Conservation (phyloP, 1,140 invertebrate species). For the Pseudobourletiella spinata region DNA sequence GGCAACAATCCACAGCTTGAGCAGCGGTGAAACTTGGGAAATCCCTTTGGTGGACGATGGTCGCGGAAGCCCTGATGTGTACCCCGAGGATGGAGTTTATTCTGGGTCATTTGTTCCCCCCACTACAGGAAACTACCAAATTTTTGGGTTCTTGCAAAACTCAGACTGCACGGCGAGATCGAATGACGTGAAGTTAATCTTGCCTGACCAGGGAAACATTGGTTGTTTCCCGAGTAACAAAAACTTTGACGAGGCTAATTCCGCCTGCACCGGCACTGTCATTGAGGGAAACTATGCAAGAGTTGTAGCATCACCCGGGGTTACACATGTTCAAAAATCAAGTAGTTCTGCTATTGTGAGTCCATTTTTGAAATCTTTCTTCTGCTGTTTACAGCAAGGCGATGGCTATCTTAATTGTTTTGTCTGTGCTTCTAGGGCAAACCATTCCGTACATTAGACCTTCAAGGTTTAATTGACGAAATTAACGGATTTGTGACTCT, state of each 20-base stretch:
- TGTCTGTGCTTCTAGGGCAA: neutral
- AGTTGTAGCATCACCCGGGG: neutral
- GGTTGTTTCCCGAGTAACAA: conserved; percentile 1
- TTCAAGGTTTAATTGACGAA: neutral
- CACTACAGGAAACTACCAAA: conserved; percentile 14
- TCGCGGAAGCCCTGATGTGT: conserved; percentile 15
- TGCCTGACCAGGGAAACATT: neutral
- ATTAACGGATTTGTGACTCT: neutral
- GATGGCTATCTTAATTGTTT: neutral
- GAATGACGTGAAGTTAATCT: neutral
- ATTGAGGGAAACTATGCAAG: neutral
- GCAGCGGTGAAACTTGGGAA: neutral
- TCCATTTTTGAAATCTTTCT: neutral
- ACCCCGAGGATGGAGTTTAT: conserved; percentile 21
- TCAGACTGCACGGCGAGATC: neutral
- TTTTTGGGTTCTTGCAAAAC: conserved; percentile 16
- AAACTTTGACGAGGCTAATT: neutral
- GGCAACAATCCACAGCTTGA: neutral
- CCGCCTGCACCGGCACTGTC: neutral
- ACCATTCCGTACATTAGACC: neutral
- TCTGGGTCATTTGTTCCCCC: conserved; percentile 15
- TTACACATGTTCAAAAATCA: neutral
- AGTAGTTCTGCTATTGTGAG: neutral
- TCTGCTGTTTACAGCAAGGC: neutral
- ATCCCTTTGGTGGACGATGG: conserved; percentile 21